Evolutionary conservation across 2,888 invertebrate genomes (phyloP), one percentile per base, ranked within the genome.

Genomic region (Athalia circularis): DNA sequence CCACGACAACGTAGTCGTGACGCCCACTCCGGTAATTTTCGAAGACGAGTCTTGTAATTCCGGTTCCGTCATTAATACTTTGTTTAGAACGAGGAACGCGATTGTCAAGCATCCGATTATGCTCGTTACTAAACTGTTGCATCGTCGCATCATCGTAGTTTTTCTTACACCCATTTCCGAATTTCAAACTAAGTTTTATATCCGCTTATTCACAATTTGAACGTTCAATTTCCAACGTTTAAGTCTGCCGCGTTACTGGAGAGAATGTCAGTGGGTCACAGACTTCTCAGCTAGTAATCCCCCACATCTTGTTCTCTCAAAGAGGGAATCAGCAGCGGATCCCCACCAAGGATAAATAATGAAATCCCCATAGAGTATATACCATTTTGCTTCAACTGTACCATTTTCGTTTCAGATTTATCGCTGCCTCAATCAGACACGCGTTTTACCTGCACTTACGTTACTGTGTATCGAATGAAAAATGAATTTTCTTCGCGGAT

Each of bases 221-320:
- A 29, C 77, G 80, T 79, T 81, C 79, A 81, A 84, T 85, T 80
- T 85, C 80, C 81, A 80, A 79, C 82, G 82, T 81, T 85, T 85
- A 85, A 80, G 84, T 84, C 84, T 83, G 78, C 79, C 81, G 83
- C 83, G 83, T 83, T 84, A 88, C 88, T 87, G 85, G 87, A 83
- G 88, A 88, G 88, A 89, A 88, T 88, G 89, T 88, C 86, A 88
- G 87, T 89, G 87, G 89, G 88, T 89, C 89, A 88, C 85, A 85
- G 81, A 86, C 86, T 86, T 83, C 79, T 80, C 82, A 83, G 52
- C 82, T 82, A 78, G 74, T 62, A 62, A 83, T 82, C 84, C 86
- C 86, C 86, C 87, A 86, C 87, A 83, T 86, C 85, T 85, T 85
- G 29, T 29, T 29, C 29, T 29, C 2, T 29, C 29, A 29, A 29